Evolutionary conservation across 2,113 vertebrate genomes (phyloP), one percentile per base, ranked within the genome.

Genomic region (Picathartes gymnocephalus): DNA sequence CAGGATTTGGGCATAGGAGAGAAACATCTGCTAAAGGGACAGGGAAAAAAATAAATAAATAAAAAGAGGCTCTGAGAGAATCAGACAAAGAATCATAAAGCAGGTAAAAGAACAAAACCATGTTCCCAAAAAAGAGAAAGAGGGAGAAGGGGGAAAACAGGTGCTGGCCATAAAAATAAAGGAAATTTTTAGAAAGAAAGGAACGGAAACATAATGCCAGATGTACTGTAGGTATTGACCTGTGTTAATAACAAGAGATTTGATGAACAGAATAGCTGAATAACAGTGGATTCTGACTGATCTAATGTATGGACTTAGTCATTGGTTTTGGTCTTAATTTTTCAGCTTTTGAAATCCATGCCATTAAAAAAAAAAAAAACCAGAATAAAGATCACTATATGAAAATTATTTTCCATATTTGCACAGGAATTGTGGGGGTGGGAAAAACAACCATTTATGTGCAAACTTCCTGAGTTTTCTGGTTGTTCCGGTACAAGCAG

Each of bases 11-110:
- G 79, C 81, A 92, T 4, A 56, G 86, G 65, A 92, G 77, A 44
- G 50, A 90, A 94, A 95, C 93, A 96, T 79, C 93, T 96, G 93
- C 39, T 89, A 47, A 90, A 72, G 66, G 45, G 50, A 91, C 31
- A 68, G 68, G 40, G 61, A 54, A 86, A 60, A 37, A 86, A 70
- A 35, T 77, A 61, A 90, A 90, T 66, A n/a, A 39, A 39, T 39
- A 39, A 11, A 83, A 62, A 27, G 7, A 70, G 33, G 13, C 56
- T 31, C 56, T 31, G 53, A 78, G 53, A 72, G 19, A 72, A 78
- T 42, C 23, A 66, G 66, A 57, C 9, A 62, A 65, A 80, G 51
- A 88, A 27, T 48, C 44, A 33, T 33, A 81, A 84, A 85, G 30
- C 25, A 68, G 24, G 69, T 69, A 82, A 72, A 6, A 42, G 22